Evolutionary conservation across 2,797 vertebrate genomes (phyloP), one percentile per base, ranked within the genome.

Genomic region (Channallabes apus): DNA sequence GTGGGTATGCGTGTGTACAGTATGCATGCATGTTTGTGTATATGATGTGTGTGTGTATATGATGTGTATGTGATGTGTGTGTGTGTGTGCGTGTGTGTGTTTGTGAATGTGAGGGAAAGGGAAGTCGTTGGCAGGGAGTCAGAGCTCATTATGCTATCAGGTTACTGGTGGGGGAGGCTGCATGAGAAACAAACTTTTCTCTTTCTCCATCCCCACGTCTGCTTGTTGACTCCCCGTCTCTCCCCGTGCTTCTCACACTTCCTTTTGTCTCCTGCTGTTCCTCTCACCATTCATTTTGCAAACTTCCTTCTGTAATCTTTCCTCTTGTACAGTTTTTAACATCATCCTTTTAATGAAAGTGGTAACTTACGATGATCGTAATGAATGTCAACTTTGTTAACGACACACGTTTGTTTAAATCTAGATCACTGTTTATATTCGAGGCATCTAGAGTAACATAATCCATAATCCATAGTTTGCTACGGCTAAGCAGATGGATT

Each of bases 111-210:
- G 35, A 76, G 68, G 80, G 80, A 69, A 85, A 81, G 77, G 85
- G 78, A 84, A 75, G 76, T 84, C 88, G 88, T 91, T 93, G 91
- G 92, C 86, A 88, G 91, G 92, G 92, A 91, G 91, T 91, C 73
- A 87, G 59, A 56, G 84, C 90, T 94, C 91, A 93, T 95, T 94
- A 94, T 93, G 91, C 73, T 91, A 91, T 94, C 92, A 92, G 82
- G 89, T 95, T 95, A 92, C 93, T 89, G 24, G 87, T 88, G 91
- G 92, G 91, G 85, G 82, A 71, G 58, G 76, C 88, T 73, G 67
- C 62, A 35, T 64, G 41, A 86, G 85, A 89, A 85, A 87, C 75
- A 82, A 80, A 86, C 86, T 78, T 82, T 32, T 61, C 72, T 82
- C 82, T 80, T 61, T 75, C 29, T 82, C 46, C 64, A 17, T 67